Base-by-base conservation (phyloP, 1,140 invertebrate genomes). In the Drosophila obscura region DNA sequence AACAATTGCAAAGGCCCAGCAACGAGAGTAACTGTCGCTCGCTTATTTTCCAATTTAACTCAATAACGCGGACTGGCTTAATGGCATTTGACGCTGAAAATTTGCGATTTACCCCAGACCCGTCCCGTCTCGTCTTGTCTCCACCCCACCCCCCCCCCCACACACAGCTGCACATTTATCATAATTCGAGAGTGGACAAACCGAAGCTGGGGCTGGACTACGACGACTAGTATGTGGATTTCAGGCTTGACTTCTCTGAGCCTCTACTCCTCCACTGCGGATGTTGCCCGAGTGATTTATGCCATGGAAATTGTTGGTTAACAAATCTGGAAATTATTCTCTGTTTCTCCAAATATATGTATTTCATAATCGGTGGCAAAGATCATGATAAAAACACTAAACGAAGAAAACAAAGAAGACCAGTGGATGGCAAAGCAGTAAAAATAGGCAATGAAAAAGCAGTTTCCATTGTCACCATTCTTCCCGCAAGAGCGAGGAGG, bases 11-110 rank as follows among this genome's bases (percentile, higher is more conserved):
- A 72, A 65, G 62, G 49, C 46, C 60, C 63, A 43, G 9, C 62
- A 63, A 57, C 65, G 63, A 66, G 69, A 49, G 57, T 51, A 82
- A 79, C 66, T 88, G 83, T 87, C 76, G 83, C 76, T 77, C 76
- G 83, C 83, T 88, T 88, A 88, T 88, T 88, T 88, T 88, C 69
- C 84, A 88, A 88, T 88, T 88, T 88, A 88, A 88, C 83, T 88
- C 83, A 88, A 88, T 88, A 88, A 88, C 83, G 76, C 76, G 80
- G 65, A 63, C 75, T 69, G 80, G 77, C 84, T 87, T 87, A 87
- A 87, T 87, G 83, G 66, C 83, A 87, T 87, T 87, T 87, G 83
- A 75, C 72, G 79, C 83, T 87, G 84, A 74, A 88, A 88, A 83
- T 85, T 88, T 88, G 80, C 83, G 83, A 87, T 87, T 87, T 88